These are phyloP conservation scores for Thyatira batis DNA, from an alignment of 2,888 invertebrate species.

Conservation along the genomic window DNA sequence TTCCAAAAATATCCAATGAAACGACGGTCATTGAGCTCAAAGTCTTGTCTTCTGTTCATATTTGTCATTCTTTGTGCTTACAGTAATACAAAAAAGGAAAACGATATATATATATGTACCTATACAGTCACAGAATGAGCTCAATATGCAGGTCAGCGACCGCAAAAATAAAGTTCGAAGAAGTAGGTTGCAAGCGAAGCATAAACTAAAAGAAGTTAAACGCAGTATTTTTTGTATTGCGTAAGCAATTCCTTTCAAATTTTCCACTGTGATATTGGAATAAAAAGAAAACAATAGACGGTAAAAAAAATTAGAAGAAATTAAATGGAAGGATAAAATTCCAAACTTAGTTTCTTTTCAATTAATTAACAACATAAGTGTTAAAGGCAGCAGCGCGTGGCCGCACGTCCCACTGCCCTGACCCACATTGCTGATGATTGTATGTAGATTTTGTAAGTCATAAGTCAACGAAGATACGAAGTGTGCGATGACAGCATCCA, in stretches of 20 bases:
- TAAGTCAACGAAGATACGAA: constrained; percentile 62
- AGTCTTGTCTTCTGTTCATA: constrained; percentile 44
- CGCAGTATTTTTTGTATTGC: constrained; percentile 45
- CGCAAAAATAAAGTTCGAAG: constrained; percentile 20
- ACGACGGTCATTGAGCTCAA: constrained; percentile 51
- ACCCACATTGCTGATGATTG: constrained; percentile 75
- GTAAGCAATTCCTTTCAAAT: too few species aligned
- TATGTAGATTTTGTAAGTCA: constrained; percentile 80
- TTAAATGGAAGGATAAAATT: too few species aligned
- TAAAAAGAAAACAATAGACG: too few species aligned
- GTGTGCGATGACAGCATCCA: constrained; percentile 73
- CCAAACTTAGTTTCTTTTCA: constrained; percentile 13
- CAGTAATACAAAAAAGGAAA: constrained; percentile 36
- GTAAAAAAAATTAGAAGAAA: too few species aligned
- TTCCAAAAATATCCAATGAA: constrained; percentile 39
- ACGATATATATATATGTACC: too few species aligned
- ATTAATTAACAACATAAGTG: constrained; percentile 16
- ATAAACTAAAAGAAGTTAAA: neutral
- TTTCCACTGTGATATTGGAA: too few species aligned
- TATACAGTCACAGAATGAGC: constrained; percentile 33
- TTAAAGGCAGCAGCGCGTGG: constrained; percentile 42
- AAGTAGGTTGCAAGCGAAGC: neutral
- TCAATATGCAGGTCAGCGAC: constrained; percentile 64
- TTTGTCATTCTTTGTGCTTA: constrained; percentile 43
- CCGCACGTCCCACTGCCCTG: constrained; percentile 74